Base-by-base conservation (phyloP, 2,888 invertebrate species). In the Periphyllus acericola region DNA sequence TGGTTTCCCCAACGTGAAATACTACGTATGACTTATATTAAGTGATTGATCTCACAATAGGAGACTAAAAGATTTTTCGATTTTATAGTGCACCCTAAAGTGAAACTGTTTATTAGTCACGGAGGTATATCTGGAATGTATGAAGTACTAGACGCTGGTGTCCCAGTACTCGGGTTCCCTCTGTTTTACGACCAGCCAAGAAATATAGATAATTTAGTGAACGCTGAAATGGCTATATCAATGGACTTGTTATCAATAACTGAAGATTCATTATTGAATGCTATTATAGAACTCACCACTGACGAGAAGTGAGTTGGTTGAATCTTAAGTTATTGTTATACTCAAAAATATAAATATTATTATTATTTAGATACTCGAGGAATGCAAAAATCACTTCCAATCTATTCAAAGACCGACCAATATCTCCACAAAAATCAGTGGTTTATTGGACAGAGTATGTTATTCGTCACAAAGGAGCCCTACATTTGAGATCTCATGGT, bases 81-180 rank as follows among this genome's bases (percentile, higher is more conserved):
- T 34, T 29, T 52, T 82, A 72, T 6, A 82, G 82, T 76, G 11
- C 88, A 82, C 34, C 74, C 75, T 0, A 88, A 88, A n/a, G 82
- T 88, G 5, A 88, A 82, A 52, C 40, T 78, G 3, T 88, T 88
- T 19, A 88, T 88, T 1, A 82, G 75, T 46, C 82, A 88, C 36
- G 66, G 82, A 4, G 88, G 88, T 5, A 75, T 76, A 5, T 81
- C 75, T 1, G 88, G 82, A 40, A 46, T 82, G 8, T 82, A 83
- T n/a, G 88, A 82, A 52, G n/a, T 81, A 1, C 52, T 87, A 0
- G 60, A 80, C 11, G 40, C 17, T 9, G 72, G 74, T 3, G 75
- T 81, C 17, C 81, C 81, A 1, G 66, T 87, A 5, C 80, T 87
- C 5, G 72, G 78, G 14, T 40, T 76, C 8, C 87, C 81, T 2